Evolutionary conservation across 1,140 invertebrate genomes (phyloP), one percentile per base, ranked within the genome.

Genomic region (Heliconius nattereri): DNA sequence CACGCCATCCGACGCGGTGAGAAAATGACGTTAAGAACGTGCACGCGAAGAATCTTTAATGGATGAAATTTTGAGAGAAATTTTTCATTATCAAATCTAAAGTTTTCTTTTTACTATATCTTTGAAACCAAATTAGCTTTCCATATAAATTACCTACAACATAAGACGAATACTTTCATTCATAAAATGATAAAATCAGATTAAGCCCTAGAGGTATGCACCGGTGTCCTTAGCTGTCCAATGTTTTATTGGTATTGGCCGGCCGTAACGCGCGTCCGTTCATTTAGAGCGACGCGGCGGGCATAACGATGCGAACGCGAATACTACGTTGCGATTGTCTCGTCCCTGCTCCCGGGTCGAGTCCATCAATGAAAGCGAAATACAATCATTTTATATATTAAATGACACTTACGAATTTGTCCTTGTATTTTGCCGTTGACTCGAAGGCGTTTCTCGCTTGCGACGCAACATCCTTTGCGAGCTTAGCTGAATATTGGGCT

Each of bases 261-360:
- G 84, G 86, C 80, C 83, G 85, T 88, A 83, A 84, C 87, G 84
- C 84, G 85, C 92, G 92, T 94, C 92, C 92, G 92, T 91, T 93
- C 90, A 93, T 94, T 94, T 92, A 89, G 86, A 76, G 83, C 86
- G 85, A 93, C 91, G 92, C 92, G 92, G 86, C 91, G 90, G 89
- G 92, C 91, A 94, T 94, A 94, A 76, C 87, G 88, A 94, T 92
- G 83, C 74, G 83, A 71, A 40, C 83, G 90, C 90, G 83, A 91
- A 92, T 90, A 92, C 89, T 92, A 92, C 89, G 87, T 81, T 81
- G 85, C 87, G 84, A 86, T 86, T 84, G 86, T 89, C 87, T 90
- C 89, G 83, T 83, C 81, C 76, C 79, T 81, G 76, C 71, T 7
- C 60, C 60, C 5, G 26, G 60, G 75, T 81, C 81, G 79, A 74